phyloP scores from a whole-genome alignment of 2,888 invertebrate species.

The Eledone cirrhosa region DNA sequence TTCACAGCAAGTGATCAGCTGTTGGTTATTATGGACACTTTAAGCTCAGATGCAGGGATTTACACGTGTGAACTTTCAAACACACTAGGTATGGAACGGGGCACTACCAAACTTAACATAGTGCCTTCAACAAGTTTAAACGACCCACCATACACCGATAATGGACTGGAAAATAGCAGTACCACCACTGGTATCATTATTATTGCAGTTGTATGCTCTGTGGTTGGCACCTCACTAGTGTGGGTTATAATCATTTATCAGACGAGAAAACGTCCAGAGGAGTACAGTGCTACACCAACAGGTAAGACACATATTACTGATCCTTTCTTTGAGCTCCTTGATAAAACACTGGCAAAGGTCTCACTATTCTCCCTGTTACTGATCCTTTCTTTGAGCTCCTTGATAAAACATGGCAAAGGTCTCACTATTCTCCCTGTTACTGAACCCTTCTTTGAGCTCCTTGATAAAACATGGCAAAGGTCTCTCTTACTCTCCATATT shows the following conservation, averaged over 20 bases:
- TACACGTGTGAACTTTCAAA: constrained; percentile 93
- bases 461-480: too few species aligned
- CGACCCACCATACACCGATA: constrained; percentile 32
- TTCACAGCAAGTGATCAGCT: constrained; percentile 88
- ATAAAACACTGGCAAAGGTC: too few species aligned
- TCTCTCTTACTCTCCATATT: too few species aligned
- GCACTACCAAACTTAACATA: constrained; percentile 77
- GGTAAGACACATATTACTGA: constrained; percentile 36
- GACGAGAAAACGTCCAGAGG: constrained; percentile 73
- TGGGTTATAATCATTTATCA: constrained; percentile 93
- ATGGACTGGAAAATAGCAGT: constrained; percentile 71
- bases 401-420: too few species aligned
- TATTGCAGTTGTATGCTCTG: constrained; percentile 88
- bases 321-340: too few species aligned
- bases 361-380: too few species aligned
- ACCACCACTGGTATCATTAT: constrained; percentile 87
- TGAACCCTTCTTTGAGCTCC: too few species aligned
- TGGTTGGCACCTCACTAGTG: constrained; percentile 87
- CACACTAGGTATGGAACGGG: constrained; percentile 80
- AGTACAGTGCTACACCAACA: constrained; percentile 63
- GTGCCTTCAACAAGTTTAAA: constrained; percentile 71
- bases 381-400: too few species aligned
- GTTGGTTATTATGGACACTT: constrained; percentile 84
- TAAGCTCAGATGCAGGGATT: constrained; percentile 80
- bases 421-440: too few species aligned